phyloP scores from a whole-genome alignment of 2,888 invertebrate species.

The Rhopalosiphum nymphaeae region DNA sequence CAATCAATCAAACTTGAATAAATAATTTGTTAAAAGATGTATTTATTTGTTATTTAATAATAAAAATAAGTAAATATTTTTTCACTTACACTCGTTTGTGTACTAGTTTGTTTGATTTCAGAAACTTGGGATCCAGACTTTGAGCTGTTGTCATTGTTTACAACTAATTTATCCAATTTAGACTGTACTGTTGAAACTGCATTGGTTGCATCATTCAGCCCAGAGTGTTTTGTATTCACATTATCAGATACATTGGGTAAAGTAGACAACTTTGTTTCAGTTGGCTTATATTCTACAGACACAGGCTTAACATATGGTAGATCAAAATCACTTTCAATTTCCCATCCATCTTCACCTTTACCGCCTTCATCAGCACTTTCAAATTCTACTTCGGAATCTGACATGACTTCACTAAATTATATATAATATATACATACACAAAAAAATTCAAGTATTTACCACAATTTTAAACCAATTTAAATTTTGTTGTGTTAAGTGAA shows the following conservation, averaged over 20 bases:
- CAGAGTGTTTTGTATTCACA: not conserved
- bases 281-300: not conserved
- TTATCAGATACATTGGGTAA: not conserved
- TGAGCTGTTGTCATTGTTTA: not conserved
- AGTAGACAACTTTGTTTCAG: not conserved
- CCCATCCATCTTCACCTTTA: conserved; percentile 66
- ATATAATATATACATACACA: not conserved
- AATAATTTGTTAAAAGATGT: not conserved
- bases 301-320: conserved; percentile 23
- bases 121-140: not conserved
- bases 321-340: conserved; percentile 56
- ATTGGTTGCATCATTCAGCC: not conserved
- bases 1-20: not conserved
- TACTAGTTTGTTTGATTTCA: not conserved
- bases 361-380: conserved; percentile 82
- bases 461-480: not conserved
- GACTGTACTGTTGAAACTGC: not conserved
- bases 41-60: not conserved
- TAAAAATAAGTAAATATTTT: not conserved
- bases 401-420: conserved; percentile 71
- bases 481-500: not conserved
- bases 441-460: not conserved
- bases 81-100: conserved; percentile 2
- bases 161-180: not conserved
- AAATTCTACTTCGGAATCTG: conserved; percentile 82